Evolutionary conservation across 2,888 invertebrate species (phyloP).

Genomic region (Luperina nickerlii): DNA sequence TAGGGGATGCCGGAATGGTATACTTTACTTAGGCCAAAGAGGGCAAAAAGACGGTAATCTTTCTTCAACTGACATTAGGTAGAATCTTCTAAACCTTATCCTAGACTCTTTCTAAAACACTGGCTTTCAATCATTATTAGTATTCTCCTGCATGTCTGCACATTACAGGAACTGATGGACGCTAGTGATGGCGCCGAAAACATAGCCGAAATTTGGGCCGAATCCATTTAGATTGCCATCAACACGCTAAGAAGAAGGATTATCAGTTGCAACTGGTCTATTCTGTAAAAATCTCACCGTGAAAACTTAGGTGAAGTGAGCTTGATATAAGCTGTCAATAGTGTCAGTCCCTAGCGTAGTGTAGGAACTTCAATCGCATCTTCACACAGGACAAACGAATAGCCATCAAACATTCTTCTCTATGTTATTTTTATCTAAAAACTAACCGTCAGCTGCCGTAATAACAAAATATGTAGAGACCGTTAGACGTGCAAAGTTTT

Average conservation of each 20-base stretch:
- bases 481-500: conserved; percentile 81
- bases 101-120: background rate
- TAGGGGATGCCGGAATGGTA: too few species aligned
- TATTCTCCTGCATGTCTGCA: too few species aligned
- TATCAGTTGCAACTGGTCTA: background rate
- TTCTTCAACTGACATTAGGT: background rate
- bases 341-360: too few species aligned
- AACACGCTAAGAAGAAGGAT: too few species aligned
- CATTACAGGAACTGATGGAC: too few species aligned
- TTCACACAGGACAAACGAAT: conserved; percentile 2
- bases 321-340: too few species aligned
- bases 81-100: background rate
- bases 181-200: too few species aligned
- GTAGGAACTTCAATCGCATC: background rate
- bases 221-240: too few species aligned
- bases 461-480: conserved; percentile 78
- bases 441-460: conserved; percentile 78
- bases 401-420: conserved; percentile 8
- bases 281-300: background rate
- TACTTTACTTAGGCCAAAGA: too few species aligned
- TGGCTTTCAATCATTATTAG: background rate
- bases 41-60: too few species aligned
- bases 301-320: too few species aligned
- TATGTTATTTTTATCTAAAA: conserved; percentile 53
- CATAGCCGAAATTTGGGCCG: too few species aligned